Percentiles rank a stretch among this genome's conserved stretches.
Evolutionary conservation across 2,888 invertebrate species (phyloP).

Genomic region (Hirtodrosophila cameraria): DNA sequence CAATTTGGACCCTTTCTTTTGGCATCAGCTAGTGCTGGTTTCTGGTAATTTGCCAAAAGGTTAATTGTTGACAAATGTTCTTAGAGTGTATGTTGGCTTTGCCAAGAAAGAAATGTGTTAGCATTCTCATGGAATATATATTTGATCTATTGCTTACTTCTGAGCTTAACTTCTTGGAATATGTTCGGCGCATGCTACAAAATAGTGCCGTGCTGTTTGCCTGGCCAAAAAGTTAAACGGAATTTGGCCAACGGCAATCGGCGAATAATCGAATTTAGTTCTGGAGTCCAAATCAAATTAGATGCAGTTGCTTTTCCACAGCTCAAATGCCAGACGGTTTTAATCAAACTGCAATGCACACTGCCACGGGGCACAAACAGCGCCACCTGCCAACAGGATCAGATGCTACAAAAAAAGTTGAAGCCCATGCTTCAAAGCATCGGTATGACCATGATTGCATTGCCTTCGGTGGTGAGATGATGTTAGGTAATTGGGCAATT

Average conservation of each 20-base stretch:
- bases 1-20: neutral
- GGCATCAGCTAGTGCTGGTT: neutral
- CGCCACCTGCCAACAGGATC: neutral
- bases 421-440: constrained; percentile 23
- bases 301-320: constrained; percentile 29
- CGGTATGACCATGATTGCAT: constrained; percentile 39
- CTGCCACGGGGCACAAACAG: constrained; percentile 10
- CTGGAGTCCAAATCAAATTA: constrained; percentile 68
- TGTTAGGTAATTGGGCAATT: constrained; percentile 48
- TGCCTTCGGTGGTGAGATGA: constrained; percentile 20
- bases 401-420: constrained; percentile 1
- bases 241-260: constrained; percentile 28
- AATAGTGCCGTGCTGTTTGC: constrained; percentile 1
- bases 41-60: constrained; percentile 58
- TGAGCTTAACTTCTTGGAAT: constrained; percentile 1
- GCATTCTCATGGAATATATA: neutral
- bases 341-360: constrained; percentile 61
- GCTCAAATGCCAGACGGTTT: constrained; percentile 61
- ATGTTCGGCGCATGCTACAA: neutral
- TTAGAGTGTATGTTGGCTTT: constrained; percentile 25
- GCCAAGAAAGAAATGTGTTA: no score
- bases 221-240: constrained; percentile 26
- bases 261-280: constrained; percentile 26
- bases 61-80: constrained; percentile 58
- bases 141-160: neutral